phyloP scores from a whole-genome alignment of 2,888 invertebrate species.

The Caenorhabditis angaria region DNA sequence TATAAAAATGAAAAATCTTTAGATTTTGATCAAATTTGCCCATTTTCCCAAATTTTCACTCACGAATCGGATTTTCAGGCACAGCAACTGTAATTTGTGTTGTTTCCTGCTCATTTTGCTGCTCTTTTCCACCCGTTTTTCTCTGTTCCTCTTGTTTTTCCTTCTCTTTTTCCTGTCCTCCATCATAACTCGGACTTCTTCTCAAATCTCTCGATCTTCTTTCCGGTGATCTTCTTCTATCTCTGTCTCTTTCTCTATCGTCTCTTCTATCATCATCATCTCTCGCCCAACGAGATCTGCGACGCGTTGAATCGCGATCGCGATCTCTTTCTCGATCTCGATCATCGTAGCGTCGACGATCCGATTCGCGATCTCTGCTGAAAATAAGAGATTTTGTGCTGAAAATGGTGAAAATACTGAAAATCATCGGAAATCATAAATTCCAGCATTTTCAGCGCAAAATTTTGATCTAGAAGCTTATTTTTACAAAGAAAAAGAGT shows the following conservation, averaged over 20 bases:
- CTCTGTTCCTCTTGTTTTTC: no score
- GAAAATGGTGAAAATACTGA: constrained; percentile 15
- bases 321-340: neutral
- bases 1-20: no score
- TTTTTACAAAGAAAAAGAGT: no score
- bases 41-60: no score
- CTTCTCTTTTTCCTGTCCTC: neutral
- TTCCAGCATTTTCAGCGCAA: constrained; percentile 14
- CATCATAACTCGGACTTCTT: neutral
- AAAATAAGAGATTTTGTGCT: neutral
- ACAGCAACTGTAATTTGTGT: no score
- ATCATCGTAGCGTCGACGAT: constrained; percentile 6
- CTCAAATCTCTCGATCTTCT: neutral
- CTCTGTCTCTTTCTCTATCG: constrained; percentile 19
- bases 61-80: no score
- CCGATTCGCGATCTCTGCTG: constrained; percentile 12
- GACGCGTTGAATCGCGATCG: constrained; percentile 10
- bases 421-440: constrained; percentile 15
- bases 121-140: no score
- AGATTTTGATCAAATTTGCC: no score
- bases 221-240: neutral
- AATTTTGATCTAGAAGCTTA: no score
- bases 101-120: no score
- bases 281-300: constrained; percentile 3
- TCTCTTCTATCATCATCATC: constrained; percentile 9